Base-by-base conservation (phyloP, 2,888 invertebrate genomes). In the Melanophora roralis region DNA sequence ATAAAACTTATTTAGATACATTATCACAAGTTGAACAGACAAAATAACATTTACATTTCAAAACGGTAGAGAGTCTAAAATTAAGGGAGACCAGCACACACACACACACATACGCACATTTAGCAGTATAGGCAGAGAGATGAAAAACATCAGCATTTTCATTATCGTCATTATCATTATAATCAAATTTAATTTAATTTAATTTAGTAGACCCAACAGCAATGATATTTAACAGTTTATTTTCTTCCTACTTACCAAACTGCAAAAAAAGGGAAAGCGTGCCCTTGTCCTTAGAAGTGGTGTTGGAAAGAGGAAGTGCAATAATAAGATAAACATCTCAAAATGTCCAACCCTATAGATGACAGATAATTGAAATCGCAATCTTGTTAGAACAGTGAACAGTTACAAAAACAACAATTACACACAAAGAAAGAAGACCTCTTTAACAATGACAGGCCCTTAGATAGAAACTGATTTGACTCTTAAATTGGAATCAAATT, bases 1-100 rank as follows among this genome's bases (percentile, higher is more conserved):
- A 80, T 76, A 80, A 80, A 80, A 80, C 76, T 80, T 76, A 73
- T 80, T 80, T 80, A 80, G 80, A 76, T 80, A 76, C 72, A 80
- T 80, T 76, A 80, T 80, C 80, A 68, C 80, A 76, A 80, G 76
- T 68, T 68, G 67, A 62, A 64, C 80, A 75, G 60, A 36, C 69
- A 79, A 51, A 69, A 57, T 40, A 77, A 53, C 64, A 78, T 59
- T 64, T 32, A 60, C 38, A 55, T 53, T 27, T 49, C 12, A 19
- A 34, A 68, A 40, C 19, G 32, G n/a, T 38, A 21, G 38, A 55
- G 60, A 67, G 59, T 59, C 49, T n/a, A n/a, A n/a, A n/a, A 64
- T 0, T 32, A 8, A 21, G 6, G 51, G n/a, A 12, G 47, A n/a
- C 34, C 8, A 23, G 9, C n/a, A 36, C 8, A 11, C 53, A n/a